Evolutionary conservation across 2,888 invertebrate genomes (phyloP).

Genomic region (Helobdella robusta): DNA sequence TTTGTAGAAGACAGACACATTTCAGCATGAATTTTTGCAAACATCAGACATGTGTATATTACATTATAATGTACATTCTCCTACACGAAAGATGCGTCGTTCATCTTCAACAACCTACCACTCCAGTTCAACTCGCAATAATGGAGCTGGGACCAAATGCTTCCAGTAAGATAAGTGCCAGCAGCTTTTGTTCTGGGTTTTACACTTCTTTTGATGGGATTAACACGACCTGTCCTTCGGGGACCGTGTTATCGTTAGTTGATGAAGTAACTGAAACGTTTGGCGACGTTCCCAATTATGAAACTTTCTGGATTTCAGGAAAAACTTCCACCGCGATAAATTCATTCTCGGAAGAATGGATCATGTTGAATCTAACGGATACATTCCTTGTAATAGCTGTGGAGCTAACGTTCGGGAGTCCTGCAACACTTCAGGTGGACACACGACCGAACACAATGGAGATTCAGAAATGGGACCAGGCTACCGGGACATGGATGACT

Average conservation of each 20-base stretch:
- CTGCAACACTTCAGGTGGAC: background rate
- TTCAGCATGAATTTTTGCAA: no score
- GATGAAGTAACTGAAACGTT: background rate
- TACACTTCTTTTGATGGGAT: background rate
- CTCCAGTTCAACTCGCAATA: no score
- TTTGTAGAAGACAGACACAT: no score
- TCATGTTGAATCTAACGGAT: slow-evolving; percentile 1
- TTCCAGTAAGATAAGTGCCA: no score
- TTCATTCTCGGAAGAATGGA: background rate
- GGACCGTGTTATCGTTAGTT: background rate
- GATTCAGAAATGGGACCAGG: slow-evolving; percentile 1
- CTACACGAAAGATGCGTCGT: no score
- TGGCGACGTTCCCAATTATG: background rate
- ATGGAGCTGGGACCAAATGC: no score
- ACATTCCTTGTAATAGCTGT: background rate
- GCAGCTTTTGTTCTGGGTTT: slow-evolving; percentile 5
- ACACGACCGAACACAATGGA: slow-evolving; percentile 25
- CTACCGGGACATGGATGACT: slow-evolving; percentile 7
- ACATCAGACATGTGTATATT: no score
- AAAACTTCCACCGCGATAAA: background rate
- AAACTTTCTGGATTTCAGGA: slow-evolving; percentile 13
- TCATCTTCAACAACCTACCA: no score
- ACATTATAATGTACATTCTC: no score
- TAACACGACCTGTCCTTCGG: background rate
- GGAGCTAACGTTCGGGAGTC: background rate